Conservation (phyloP, 1,140 invertebrate species). For the Trichoplusia ni region DNA sequence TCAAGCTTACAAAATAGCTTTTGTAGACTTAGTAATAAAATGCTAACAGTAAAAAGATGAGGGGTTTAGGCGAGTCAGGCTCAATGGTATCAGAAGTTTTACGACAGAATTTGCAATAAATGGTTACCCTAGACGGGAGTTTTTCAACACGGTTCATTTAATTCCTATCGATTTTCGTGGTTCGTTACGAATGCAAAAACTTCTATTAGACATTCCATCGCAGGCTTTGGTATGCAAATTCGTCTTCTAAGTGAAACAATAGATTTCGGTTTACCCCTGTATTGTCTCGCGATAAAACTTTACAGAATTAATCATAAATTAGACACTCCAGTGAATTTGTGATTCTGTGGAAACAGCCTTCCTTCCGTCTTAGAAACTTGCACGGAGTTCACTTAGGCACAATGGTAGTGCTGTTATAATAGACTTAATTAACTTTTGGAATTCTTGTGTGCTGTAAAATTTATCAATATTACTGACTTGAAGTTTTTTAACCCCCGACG, state of each 20-base stretch:
- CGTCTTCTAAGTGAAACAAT: constrained; percentile 66
- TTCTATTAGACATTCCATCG: constrained; percentile 65
- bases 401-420: constrained; percentile 11
- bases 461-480: too few relatives aligned
- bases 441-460: too few relatives aligned
- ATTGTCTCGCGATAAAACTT: constrained; percentile 30
- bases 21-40: not conserved
- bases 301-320: constrained; percentile 49
- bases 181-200: constrained; percentile 74
- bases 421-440: too few relatives aligned
- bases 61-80: not conserved
- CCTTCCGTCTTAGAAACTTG: constrained; percentile 19
- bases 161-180: constrained; percentile 64
- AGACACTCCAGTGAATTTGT: constrained; percentile 19
- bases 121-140: not conserved
- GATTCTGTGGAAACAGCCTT: constrained; percentile 11
- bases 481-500: too few relatives aligned
- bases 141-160: constrained; percentile 55
- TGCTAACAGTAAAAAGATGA: not conserved
- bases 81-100: constrained; percentile 4
- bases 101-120: not conserved
- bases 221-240: constrained; percentile 70
- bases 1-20: not conserved
- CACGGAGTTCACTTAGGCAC: constrained; percentile 7
- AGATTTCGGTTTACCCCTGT: constrained; percentile 53